Percentiles rank a stretch among this genome's conserved stretches.
These are phyloP conservation scores for Drosophila conformis DNA, from an alignment of 2,888 invertebrate species.

Conservation along the genomic window DNA sequence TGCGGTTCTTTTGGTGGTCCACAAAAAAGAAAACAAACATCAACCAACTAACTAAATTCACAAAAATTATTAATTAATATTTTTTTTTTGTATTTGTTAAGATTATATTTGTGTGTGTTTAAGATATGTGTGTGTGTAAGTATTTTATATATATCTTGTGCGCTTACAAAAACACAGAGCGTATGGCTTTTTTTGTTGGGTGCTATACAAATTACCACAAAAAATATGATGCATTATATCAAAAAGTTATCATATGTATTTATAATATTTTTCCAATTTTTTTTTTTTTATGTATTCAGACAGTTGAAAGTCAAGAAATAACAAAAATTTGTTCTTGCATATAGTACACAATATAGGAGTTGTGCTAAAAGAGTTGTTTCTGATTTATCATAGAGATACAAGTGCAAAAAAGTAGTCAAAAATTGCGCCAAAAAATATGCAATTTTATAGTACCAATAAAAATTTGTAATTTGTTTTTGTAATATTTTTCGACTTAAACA, in stretches of 20 bases:
- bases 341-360: constrained; percentile 73
- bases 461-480: constrained; percentile 42
- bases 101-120: constrained; percentile 45
- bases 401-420: constrained; percentile 82
- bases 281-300: constrained; percentile 40
- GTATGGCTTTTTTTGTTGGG: constrained; percentile 52
- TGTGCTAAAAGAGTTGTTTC: constrained; percentile 65
- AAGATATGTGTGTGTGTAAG: constrained; percentile 31
- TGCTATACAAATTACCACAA: constrained; percentile 83
- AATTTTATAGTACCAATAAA: constrained; percentile 78
- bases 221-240: constrained; percentile 76
- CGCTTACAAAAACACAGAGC: constrained; percentile 76
- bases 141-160: constrained; percentile 51
- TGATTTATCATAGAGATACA: constrained; percentile 61
- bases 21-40: constrained; percentile 35
- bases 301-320: constrained; percentile 59
- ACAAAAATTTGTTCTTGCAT: constrained; percentile 67
- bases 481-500: constrained; percentile 30
- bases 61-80: constrained; percentile 48
- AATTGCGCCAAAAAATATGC: constrained; percentile 84
- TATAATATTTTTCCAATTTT: constrained; percentile 47
- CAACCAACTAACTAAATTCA: constrained; percentile 58
- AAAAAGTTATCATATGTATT: constrained; percentile 68
- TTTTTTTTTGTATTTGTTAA: constrained; percentile 44
- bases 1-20: constrained; percentile 44